Evolutionary conservation across 2,113 vertebrate species (phyloP).

Genomic region (Planiliza haematocheilus): DNA sequence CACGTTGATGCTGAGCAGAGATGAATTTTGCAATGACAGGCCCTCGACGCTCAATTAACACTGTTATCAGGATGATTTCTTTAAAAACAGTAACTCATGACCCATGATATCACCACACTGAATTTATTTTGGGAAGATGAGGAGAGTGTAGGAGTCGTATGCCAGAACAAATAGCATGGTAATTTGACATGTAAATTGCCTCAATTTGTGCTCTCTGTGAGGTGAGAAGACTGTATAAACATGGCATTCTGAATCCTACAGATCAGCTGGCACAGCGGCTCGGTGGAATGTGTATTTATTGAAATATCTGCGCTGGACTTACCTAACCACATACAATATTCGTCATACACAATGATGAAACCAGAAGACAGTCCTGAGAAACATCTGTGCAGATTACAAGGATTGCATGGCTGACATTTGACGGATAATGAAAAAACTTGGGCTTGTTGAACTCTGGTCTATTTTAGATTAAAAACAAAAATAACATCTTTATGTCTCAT

Average conservation of each 20-base stretch:
- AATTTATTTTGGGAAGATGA: constrained; percentile 38
- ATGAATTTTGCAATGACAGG: constrained; percentile 11
- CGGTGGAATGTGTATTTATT: constrained; percentile 18
- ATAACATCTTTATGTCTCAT: too few relatives aligned
- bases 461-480: neutral
- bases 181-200: constrained; percentile 64
- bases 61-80: constrained; percentile 51
- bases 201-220: constrained; percentile 44
- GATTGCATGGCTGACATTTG: neutral
- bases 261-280: constrained; percentile 23
- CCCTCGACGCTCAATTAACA: constrained; percentile 47
- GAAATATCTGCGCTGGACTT: constrained; percentile 31
- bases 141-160: constrained; percentile 1
- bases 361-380: neutral
- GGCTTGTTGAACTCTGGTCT: neutral
- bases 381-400: constrained; percentile 4
- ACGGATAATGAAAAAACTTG: constrained; percentile 7
- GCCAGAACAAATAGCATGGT: constrained; percentile 63
- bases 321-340: constrained; percentile 20
- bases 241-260: constrained; percentile 48
- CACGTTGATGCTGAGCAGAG: constrained; percentile 49
- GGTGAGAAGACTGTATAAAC: constrained; percentile 60
- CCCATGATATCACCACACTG: constrained; percentile 18
- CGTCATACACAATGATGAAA: constrained; percentile 14
- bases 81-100: constrained; percentile 53